Evolutionary conservation across 2,888 invertebrate species (phyloP).

Genomic region (Clivina fossor): DNA sequence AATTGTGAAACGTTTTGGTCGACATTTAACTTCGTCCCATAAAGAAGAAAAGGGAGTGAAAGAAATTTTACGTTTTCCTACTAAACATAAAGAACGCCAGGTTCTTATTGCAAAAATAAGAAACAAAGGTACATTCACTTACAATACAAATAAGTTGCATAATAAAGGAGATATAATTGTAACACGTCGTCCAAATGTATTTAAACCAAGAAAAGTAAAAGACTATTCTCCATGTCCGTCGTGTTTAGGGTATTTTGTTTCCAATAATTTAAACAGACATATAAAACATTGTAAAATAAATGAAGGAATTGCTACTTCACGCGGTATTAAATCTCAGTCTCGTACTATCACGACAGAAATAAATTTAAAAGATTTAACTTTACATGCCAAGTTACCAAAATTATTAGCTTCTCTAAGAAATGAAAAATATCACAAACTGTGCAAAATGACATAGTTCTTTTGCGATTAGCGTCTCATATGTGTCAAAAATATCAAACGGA

Average conservation of each 20-base stretch:
- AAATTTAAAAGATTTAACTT: slow-evolving; percentile 1
- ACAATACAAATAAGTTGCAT: slow-evolving; percentile 18
- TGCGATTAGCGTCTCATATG: slow-evolving; percentile 1
- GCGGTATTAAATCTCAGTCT: neutral
- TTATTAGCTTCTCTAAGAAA: neutral
- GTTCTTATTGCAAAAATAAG: slow-evolving; percentile 21
- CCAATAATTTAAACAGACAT: slow-evolving; percentile 9
- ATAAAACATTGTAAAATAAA: neutral
- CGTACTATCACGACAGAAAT: neutral
- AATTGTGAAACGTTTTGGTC: too few relatives aligned
- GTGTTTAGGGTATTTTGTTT: neutral
- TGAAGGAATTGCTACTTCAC: neutral
- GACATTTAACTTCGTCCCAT: too few relatives aligned
- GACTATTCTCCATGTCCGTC: slow-evolving; percentile 9
- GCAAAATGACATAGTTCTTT: neutral
- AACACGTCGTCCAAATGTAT: slow-evolving; percentile 10
- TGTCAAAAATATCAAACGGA: slow-evolving; percentile 9
- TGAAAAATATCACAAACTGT: neutral
- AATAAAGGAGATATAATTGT: slow-evolving; percentile 30
- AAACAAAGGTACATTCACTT: slow-evolving; percentile 28
- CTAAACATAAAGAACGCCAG: slow-evolving; percentile 20
- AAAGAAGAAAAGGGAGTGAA: too few relatives aligned
- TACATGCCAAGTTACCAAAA: neutral
- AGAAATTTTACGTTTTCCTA: too few relatives aligned
- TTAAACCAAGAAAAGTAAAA: neutral